Base-by-base conservation (phyloP, 2,797 vertebrate species). In the Malacoctenus gilli region DNA sequence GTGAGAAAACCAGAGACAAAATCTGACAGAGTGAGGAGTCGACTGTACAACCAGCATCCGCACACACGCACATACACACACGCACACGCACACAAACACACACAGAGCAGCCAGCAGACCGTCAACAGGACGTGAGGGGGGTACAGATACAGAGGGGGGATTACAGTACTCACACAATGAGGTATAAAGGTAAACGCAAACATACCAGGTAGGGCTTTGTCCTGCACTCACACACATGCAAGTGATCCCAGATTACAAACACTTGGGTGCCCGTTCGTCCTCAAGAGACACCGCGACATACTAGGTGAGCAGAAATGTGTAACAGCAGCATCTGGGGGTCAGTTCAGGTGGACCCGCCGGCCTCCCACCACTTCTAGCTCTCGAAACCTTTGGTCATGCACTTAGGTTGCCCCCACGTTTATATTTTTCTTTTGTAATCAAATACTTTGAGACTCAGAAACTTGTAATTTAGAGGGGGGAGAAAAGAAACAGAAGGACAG, bases 1-100 rank as follows among this genome's bases (percentile, higher is more conserved):
- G 83, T 86, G 89, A 85, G 86, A 89, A 86, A 88, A 87, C 80
- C 80, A 87, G 81, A 86, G 78, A 90, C 74, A 89, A 86, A 85
- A 71, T 86, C 82, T 75, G 85, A 89, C 84, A 89, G 72, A 82
- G 83, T 85, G 74, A 85, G 77, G 82, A 87, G 80, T 85, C 56
- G 50, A 86, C 86, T 82, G 79, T 86, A 87, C 84, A 87, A 76
- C 78, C 70, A 78, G 65, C 81, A 77, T 43, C 55, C 81, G 64
- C 61, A 46, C 62, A 54, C 5, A 44, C 59, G 31, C 59, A 53
- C 63, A 48, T 46, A 36, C 14, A 16, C 41, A 25, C 44, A 7
- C 58, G 16, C 40, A 34, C 18, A 11, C 53, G 15, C 46, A 7
- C 58, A 19, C 41, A 23, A 15, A 11, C 49, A 16, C 49, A 22